Percentiles rank a stretch among this genome's conserved stretches.
phyloP scores from a whole-genome alignment of 2,797 vertebrate species.

The Platyrinchus mystaceus region DNA sequence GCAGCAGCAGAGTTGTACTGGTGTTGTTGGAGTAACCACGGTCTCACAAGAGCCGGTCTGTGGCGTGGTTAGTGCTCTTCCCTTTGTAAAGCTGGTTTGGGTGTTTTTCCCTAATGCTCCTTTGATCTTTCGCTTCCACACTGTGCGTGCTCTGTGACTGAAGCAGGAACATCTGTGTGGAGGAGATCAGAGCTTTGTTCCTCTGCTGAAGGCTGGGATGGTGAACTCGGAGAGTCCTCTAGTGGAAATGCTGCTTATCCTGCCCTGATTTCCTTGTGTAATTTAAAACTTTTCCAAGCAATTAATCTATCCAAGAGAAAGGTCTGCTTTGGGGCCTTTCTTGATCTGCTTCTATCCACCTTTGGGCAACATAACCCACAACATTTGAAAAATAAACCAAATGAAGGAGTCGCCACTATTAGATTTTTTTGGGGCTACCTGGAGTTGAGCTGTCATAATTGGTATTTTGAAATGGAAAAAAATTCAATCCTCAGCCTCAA shows the following conservation, averaged over 20 bases:
- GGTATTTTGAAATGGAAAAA: background rate
- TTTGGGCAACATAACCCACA: accelerated
- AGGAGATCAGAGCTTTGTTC: background rate
- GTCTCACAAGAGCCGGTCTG: background rate
- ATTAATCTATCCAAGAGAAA: background rate
- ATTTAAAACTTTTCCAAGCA: background rate
- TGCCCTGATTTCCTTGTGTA: background rate
- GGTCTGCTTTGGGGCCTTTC: background rate
- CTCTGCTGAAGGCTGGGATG: too few species aligned
- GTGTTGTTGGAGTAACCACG: background rate
- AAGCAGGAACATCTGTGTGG: background rate
- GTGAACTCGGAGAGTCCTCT: background rate
- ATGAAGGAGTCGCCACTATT: background rate
- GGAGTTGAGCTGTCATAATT: background rate
- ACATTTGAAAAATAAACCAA: background rate
- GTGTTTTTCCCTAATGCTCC: background rate
- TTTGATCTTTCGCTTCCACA: background rate
- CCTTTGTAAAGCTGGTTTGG: background rate
- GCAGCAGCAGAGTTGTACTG: accelerated
- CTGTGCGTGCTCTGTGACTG: background rate
- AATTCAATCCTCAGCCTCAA: accelerated
- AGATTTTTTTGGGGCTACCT: background rate
- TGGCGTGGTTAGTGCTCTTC: background rate
- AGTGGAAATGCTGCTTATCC: background rate
- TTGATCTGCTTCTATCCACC: background rate